Evolutionary conservation across 2,113 vertebrate genomes (phyloP).

Genomic region (Boulengeromyrus knoepffleri): DNA sequence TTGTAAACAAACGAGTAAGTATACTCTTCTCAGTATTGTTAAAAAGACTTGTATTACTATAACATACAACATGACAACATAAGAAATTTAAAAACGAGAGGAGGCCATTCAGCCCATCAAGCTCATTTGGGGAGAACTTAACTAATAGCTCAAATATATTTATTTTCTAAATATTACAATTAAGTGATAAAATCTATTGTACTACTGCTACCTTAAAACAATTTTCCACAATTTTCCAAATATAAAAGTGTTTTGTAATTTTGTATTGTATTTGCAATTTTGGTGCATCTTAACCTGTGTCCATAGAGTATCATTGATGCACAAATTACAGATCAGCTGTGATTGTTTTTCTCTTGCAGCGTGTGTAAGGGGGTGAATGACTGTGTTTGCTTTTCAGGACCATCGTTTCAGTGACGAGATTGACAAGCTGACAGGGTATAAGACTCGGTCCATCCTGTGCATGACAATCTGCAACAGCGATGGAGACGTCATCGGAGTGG

Average conservation of each 20-base stretch:
- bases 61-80: too few relatives aligned
- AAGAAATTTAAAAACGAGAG: too few relatives aligned
- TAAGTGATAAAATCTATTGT: too few relatives aligned
- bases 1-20: neutral
- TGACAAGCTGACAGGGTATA: conserved; percentile 69
- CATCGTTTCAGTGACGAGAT: conserved; percentile 72
- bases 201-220: too few relatives aligned
- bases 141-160: too few relatives aligned
- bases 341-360: neutral
- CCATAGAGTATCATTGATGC: neutral
- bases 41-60: too few relatives aligned
- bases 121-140: too few relatives aligned
- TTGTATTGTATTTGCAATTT: neutral
- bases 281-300: neutral
- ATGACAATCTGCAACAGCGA: conserved; percentile 68
- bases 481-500: conserved; percentile 65
- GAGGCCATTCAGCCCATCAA: too few relatives aligned
- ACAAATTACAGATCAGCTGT: neutral
- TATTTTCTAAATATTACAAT: too few relatives aligned
- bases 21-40: neutral
- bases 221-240: too few relatives aligned
- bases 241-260: neutral
- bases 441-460: conserved; percentile 68
- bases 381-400: conserved; percentile 44
- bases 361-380: neutral